phyloP scores from a whole-genome alignment of 64 coral and sea anemone species.

The Pachyseris speciosa region DNA sequence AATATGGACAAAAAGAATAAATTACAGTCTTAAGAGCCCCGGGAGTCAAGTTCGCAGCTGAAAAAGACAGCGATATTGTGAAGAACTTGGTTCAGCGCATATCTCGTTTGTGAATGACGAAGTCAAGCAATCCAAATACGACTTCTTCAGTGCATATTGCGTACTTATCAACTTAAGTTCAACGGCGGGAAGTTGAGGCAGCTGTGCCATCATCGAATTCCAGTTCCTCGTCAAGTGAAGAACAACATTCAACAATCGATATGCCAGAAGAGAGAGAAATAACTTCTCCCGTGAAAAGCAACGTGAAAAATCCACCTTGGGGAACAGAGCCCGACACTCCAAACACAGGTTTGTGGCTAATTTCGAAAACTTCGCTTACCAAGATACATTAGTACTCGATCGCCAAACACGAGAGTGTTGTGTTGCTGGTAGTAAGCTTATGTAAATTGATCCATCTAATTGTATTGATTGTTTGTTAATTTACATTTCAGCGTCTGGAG shows the following conservation, averaged over 20 bases:
- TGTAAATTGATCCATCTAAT: constrained; percentile 30
- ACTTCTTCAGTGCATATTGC: neutral
- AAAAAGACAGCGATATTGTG: neutral
- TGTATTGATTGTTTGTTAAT: constrained; percentile 43
- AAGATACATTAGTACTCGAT: neutral
- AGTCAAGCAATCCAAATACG: neutral
- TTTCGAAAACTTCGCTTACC: neutral
- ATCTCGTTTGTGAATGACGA: neutral
- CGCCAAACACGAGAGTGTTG: neutral
- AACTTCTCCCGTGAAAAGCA: constrained; percentile 42
- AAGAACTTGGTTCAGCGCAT: neutral
- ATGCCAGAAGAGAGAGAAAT: constrained; percentile 48
- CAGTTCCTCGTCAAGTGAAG: neutral
- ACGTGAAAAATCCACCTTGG: constrained; percentile 74
- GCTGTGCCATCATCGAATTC: constrained; percentile 15
- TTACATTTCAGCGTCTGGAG: constrained; percentile 36
- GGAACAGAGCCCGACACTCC: constrained; percentile 68
- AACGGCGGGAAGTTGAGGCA: neutral
- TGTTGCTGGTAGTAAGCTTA: neutral
- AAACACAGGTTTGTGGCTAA: constrained; percentile 13
- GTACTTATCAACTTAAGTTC: neutral
- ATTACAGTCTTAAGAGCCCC: neutral
- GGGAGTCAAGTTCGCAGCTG: neutral
- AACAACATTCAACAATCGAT: no score
- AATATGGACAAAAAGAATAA: constrained; percentile 18